Evolutionary conservation across 1,140 invertebrate genomes (phyloP), one percentile per base, ranked within the genome.

Genomic region (Meloidogyne exigua): DNA sequence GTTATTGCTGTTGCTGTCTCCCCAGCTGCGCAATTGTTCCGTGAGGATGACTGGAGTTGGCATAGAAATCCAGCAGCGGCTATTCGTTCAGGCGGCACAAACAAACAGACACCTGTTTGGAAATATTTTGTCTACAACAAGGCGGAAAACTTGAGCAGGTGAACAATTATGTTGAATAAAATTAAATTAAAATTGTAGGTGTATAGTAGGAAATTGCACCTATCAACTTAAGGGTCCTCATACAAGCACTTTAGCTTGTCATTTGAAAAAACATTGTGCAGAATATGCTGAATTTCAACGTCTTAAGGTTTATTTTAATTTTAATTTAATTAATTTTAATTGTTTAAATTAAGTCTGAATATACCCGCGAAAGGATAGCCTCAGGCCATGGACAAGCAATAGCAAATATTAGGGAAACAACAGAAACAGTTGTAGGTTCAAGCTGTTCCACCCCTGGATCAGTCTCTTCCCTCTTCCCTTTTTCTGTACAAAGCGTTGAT

Each of bases 231-330:
- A 86, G 72, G 85, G 85, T 21, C 85, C 85, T n/a, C 85, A 86
- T 71, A 86, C 85, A 7, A 79, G 75, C 68, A 86, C 85, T 15
- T 72, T 86, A 13, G 85, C 85, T 11, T 86, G 85, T 72, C 85
- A 86, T 79, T 74, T 86, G 44, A 86, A 86, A 77, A 86, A 86
- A 39, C 85, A 86, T 67, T 72, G 84, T 0, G 79, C 57, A 7
- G 86, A 86, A 71, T 86, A 87, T 68, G 87, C 86, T 9, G 85
- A 86, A 70, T 86, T 86, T 69, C 86, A 88, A 65, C 80, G 81
- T 57, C 75, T 86, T 15, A 86, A 86, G 81, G 83, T 85, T 9
- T 21, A 72, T 10, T 13, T 49, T 10, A 25, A 18, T n/a, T 36
- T 12, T 2, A 39, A 11, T 25, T 12, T 11, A 25, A 32, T 32